Evolutionary conservation across 2,888 invertebrate genomes (phyloP).

Genomic region (Smittia sp.): DNA sequence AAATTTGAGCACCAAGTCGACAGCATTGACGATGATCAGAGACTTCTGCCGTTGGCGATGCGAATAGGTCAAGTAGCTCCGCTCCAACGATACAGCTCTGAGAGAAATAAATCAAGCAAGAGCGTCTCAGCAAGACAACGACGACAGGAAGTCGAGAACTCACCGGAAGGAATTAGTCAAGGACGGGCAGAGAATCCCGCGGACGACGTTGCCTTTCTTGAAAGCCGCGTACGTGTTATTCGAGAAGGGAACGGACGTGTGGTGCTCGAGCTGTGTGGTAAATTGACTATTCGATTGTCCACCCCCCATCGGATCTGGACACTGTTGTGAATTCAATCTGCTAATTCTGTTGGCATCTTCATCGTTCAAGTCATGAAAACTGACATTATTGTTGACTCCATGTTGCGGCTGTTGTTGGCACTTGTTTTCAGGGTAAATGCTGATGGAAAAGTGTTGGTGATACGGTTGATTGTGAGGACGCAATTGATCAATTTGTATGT

Average conservation of each 20-base stretch:
- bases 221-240: constrained; percentile 59
- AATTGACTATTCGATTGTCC: constrained; percentile 23
- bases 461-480: constrained; percentile 29
- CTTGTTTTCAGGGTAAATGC: constrained; percentile 20
- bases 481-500: constrained; percentile 36
- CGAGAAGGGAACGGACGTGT: constrained; percentile 47
- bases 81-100: constrained; percentile 59
- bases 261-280: constrained; percentile 26
- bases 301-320: constrained; percentile 1
- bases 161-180: constrained; percentile 79
- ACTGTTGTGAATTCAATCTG: constrained; percentile 24
- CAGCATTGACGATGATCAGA: constrained; percentile 84
- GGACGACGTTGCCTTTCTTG: constrained; percentile 75
- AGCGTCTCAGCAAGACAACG: neutral
- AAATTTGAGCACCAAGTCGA: constrained; percentile 80
- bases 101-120: neutral
- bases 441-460: neutral
- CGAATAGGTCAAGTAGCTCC: constrained; percentile 84
- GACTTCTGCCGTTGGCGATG: constrained; percentile 87
- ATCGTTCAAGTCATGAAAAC: constrained; percentile 16
- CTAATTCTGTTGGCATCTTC: constrained; percentile 14
- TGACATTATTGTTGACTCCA: constrained; percentile 5
- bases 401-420: constrained; percentile 23
- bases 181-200: constrained; percentile 84
- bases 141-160: neutral